phyloP scores from a whole-genome alignment of 2,888 invertebrate genomes.

The Iphiclides podalirius region DNA sequence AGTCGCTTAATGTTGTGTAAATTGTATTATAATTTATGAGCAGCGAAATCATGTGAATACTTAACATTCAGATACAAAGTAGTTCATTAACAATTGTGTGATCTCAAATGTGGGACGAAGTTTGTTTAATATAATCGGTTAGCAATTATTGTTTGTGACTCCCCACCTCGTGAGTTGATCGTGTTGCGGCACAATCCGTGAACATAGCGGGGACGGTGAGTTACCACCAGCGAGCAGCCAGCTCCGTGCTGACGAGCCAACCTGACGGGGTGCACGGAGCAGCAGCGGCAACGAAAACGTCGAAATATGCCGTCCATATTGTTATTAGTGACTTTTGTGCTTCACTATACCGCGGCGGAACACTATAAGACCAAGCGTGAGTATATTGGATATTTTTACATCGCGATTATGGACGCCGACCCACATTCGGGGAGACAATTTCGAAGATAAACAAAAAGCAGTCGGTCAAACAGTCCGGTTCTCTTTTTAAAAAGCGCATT shows the following conservation, averaged over 20 bases:
- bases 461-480: conserved; percentile 6
- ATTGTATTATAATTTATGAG: too few species aligned
- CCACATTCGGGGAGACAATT: conserved; percentile 10
- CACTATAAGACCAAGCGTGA: conserved; percentile 72
- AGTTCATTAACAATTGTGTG: not conserved
- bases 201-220: conserved; percentile 54
- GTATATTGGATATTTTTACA: conserved; percentile 42
- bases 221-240: conserved; percentile 46
- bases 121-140: conserved; percentile 71
- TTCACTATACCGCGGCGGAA: conserved; percentile 54
- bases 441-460: conserved; percentile 19
- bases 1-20: too few species aligned
- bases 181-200: conserved; percentile 43
- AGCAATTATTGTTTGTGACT: conserved; percentile 61
- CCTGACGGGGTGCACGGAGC: conserved; percentile 33
- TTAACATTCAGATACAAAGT: too few species aligned
- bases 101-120: conserved; percentile 44
- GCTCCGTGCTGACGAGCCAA: conserved; percentile 51
- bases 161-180: conserved; percentile 51
- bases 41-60: too few species aligned
- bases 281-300: conserved; percentile 27
- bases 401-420: conserved; percentile 4
- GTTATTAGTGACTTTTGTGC: conserved; percentile 63
- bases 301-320: conserved; percentile 63
- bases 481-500: conserved; percentile 6